These are phyloP conservation scores for Shargacucullia verbasci DNA, from an alignment of 2,888 invertebrate species.

Conservation along the genomic window DNA sequence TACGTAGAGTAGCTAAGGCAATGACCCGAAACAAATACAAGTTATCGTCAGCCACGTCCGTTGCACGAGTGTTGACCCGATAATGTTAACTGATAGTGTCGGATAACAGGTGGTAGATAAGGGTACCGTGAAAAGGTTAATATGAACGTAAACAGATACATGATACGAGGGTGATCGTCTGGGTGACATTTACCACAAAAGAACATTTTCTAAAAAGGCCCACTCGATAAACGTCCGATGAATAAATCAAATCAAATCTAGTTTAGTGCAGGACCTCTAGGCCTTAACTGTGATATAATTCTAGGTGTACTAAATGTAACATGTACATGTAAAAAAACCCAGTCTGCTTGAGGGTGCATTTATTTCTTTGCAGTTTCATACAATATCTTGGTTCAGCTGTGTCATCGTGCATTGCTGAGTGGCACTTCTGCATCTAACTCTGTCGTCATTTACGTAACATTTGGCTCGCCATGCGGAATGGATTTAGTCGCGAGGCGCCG, in stretches of 20 bases:
- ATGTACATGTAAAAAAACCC: too few species aligned
- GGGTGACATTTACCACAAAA: background rate
- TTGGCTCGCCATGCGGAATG: slow-evolving; percentile 69
- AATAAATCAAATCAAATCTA: too few species aligned
- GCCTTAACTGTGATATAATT: too few species aligned
- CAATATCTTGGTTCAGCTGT: background rate
- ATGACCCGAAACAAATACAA: slow-evolving; percentile 19
- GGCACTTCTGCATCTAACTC: slow-evolving; percentile 26
- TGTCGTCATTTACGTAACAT: slow-evolving; percentile 69
- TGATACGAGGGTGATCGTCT: slow-evolving; percentile 1
- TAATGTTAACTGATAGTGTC: slow-evolving; percentile 32
- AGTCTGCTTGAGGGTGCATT: too few species aligned
- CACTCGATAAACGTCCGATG: too few species aligned
- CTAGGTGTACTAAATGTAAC: too few species aligned
- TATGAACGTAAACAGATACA: background rate
- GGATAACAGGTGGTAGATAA: slow-evolving; percentile 43
- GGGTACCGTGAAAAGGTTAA: background rate
- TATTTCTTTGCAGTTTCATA: background rate
- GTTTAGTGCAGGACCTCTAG: too few species aligned
- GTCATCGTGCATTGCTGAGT: background rate
- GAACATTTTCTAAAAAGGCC: background rate
- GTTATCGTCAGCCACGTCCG: slow-evolving; percentile 22
- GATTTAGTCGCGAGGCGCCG: slow-evolving; percentile 69
- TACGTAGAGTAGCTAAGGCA: background rate
- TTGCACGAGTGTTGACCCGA: slow-evolving; percentile 25